Evolutionary conservation across 2,113 vertebrate species (phyloP).

Genomic region (Eulemur macaco): DNA sequence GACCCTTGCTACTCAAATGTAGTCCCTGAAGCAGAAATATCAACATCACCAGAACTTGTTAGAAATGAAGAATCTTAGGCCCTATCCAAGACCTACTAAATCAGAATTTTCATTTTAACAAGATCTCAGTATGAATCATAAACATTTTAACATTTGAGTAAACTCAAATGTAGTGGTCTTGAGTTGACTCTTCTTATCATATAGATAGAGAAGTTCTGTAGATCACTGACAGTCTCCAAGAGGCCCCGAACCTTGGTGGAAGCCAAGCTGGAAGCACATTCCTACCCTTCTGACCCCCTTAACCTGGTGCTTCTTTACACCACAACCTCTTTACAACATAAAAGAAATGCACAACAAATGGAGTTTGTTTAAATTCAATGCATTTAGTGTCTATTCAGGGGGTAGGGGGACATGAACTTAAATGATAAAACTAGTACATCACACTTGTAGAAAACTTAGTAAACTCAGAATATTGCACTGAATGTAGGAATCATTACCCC

Average conservation of each 20-base stretch:
- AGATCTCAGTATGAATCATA: neutral
- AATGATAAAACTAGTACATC: neutral
- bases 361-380: neutral
- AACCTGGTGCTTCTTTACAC: neutral
- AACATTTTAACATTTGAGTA: neutral
- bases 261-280: neutral
- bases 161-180: neutral
- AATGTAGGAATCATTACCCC: neutral
- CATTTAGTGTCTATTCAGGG: neutral
- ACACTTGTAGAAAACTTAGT: neutral
- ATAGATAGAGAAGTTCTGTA: neutral
- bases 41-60: neutral
- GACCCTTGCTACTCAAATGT: neutral
- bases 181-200: neutral
- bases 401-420: neutral
- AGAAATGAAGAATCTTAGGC: neutral
- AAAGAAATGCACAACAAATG: neutral
- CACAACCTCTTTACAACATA: neutral
- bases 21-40: neutral
- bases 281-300: neutral
- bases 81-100: neutral
- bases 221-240: neutral
- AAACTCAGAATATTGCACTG: neutral
- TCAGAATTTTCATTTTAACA: neutral
- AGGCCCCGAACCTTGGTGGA: neutral